These are phyloP conservation scores for Rhysida immarginata DNA, from an alignment of 1,140 invertebrate genomes.

Conservation along the genomic window DNA sequence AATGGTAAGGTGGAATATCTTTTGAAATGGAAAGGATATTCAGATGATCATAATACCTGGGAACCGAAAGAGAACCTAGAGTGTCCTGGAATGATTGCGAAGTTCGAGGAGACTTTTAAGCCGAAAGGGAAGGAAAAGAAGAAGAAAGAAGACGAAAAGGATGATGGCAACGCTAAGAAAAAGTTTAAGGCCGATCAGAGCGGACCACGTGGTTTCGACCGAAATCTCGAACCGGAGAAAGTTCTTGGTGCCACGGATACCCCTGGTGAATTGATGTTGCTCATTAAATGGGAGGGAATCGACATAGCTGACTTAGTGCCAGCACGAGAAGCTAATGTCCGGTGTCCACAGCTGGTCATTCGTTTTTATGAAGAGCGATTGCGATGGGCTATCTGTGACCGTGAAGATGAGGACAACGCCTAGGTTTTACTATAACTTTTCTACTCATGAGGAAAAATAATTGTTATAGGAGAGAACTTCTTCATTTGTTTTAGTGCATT, in stretches of 20 bases:
- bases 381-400: too few relatives aligned
- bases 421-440: too few relatives aligned
- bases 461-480: too few relatives aligned
- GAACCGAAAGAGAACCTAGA: constrained; percentile 83
- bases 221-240: constrained; percentile 34
- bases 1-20: too few relatives aligned
- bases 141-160: constrained; percentile 25
- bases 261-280: constrained; percentile 36
- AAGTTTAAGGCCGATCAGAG: constrained; percentile 27
- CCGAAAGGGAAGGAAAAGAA: too few relatives aligned
- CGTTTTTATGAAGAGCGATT: too few relatives aligned
- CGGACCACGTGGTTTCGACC: constrained; percentile 33
- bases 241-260: constrained; percentile 39
- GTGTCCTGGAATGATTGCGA: constrained; percentile 77
- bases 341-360: constrained; percentile 88
- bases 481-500: too few relatives aligned
- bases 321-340: constrained; percentile 79
- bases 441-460: too few relatives aligned
- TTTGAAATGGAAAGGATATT: too few relatives aligned
- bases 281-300: constrained; percentile 53
- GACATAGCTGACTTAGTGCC: constrained; percentile 74
- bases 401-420: too few relatives aligned
- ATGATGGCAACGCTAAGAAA: constrained; percentile 18
- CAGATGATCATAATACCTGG: too few relatives aligned
- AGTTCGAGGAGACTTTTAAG: constrained; percentile 72